Evolutionary conservation across 2,888 invertebrate species (phyloP), one percentile per base, ranked within the genome.

Genomic region (Pterostichus niger): DNA sequence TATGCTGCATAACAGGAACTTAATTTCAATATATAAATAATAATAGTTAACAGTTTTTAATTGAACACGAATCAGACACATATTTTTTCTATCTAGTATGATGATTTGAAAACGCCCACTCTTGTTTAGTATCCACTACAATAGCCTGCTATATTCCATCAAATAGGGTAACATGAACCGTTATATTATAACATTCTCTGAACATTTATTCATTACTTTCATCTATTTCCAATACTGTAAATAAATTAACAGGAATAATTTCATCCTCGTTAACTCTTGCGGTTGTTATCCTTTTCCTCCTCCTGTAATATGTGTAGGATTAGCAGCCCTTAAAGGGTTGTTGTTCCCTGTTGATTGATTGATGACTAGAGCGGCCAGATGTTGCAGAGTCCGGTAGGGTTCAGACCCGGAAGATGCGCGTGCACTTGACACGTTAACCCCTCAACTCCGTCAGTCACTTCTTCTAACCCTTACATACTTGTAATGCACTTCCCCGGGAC

Each of bases 341-440:
- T 52, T 24, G 33, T 33, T 15, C 17, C 75, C 33, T 9, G 33
- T 68, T 68, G 68, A 75, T 75, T 75, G 75, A 46, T 75, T 75
- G 75, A 46, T 75, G 31, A 4, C 68, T n/a, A 49, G 31, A 59
- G 59, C 31, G 31, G 17, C 83, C 86, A 87, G 87, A 87, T 87
- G 87, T 85, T 83, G 86, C 85, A 84, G 35, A 31, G 54, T 54
- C 87, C 49, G 49, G 49, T 15, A 88, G 40, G 40, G 6, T 40
- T 9, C 40, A 49, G n/a, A n/a, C 17, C 33, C 76, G 76, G 76
- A 88, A 88, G 88, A 87, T 88, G 86, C 87, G 87, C 88, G 87
- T 88, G 88, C 88, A 88, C 88, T 89, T 89, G 88, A 89, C 89
- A 89, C 88, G 31, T 54, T 76, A 76, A 76, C 49, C 76, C 76